Conservation (phyloP, 37 sponge, comb jelly and placozoan species). For the Oscarella lobularis region DNA sequence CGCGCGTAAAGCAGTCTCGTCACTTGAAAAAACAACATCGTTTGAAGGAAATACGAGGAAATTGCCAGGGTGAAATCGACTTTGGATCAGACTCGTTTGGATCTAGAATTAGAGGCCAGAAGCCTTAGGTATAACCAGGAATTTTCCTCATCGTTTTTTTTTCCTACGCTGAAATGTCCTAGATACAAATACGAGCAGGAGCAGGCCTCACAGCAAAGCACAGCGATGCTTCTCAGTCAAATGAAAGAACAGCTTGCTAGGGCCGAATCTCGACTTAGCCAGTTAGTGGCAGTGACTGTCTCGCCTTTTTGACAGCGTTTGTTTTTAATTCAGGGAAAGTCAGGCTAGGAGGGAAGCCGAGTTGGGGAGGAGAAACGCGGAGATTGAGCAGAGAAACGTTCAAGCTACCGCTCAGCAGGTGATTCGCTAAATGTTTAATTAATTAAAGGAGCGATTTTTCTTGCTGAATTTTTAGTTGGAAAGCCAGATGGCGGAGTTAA, state of each 20-base stretch:
- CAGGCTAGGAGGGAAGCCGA: not conserved
- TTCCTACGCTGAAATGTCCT: no score
- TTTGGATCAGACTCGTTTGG: not conserved
- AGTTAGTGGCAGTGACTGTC: not conserved
- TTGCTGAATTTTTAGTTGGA: not conserved
- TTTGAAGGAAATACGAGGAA: not conserved
- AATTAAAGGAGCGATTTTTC: no score
- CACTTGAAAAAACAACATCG: not conserved
- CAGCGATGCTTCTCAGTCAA: not conserved
- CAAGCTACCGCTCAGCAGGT: not conserved
- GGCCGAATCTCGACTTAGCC: not conserved
- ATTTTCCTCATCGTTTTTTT: not conserved
- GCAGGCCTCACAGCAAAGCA: not conserved
- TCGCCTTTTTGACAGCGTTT: not conserved
- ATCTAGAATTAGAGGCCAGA: not conserved
- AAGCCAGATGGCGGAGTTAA: not conserved
- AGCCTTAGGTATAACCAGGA: not conserved
- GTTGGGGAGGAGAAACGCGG: not conserved
- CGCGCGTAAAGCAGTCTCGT: no score
- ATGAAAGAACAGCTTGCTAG: not conserved
- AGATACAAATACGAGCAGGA: constrained; percentile 1
- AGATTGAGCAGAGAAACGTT: not conserved
- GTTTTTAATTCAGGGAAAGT: not conserved
- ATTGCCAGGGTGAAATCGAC: not conserved
- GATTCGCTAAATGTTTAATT: no score